Base-by-base conservation (phyloP, 2,797 vertebrate species). In the Takifugu ocellatus region DNA sequence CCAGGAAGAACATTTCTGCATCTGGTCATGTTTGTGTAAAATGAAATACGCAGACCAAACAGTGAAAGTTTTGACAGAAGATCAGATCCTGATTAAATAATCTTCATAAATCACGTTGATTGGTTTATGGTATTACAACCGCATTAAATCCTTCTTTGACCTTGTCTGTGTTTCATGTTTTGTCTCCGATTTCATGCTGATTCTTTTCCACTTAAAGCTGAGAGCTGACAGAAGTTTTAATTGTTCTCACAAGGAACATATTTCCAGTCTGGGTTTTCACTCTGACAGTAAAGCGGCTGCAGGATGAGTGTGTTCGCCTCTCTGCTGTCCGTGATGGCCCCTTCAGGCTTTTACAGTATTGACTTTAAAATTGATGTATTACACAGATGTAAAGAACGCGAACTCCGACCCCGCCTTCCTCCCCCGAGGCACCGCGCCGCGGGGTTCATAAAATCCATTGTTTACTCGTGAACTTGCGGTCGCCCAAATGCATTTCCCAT, bases 401-500 rank as follows among this genome's bases (percentile, higher is more conserved):
- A 81, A 68, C 53, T 75, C 56, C 62, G 55, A 68, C 63, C 46
- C 33, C 64, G 21, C 21, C 46, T 36, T 59, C 3, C 46, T 58
- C 59, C 49, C 50, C 44, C 57, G 53, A 68, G 51, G 39, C 4
- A 12, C 54, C 61, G 16, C 53, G 62, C 49, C 46, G 42, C 39
- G 53, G 54, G 66, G 54, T 71, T 77, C 43, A 70, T 65, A 62
- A 78, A 65, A 67, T 67, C 57, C 53, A 47, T 60, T 78, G 57
- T 80, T 82, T 72, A 67, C 52, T 70, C 25, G 25, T 72, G 56
- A 77, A 72, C 54, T 47, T 63, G 56, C 36, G 65, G 59, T 56
- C 66, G 54, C 33, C 62, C 54, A 64, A 78, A 84, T 65, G 52
- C 53, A 66, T 72, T 78, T 73, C 25, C 66, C 55, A 77, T 61